Conservation (phyloP, 2,113 vertebrate species). For the Protobothrops mucrosquamatus region DNA sequence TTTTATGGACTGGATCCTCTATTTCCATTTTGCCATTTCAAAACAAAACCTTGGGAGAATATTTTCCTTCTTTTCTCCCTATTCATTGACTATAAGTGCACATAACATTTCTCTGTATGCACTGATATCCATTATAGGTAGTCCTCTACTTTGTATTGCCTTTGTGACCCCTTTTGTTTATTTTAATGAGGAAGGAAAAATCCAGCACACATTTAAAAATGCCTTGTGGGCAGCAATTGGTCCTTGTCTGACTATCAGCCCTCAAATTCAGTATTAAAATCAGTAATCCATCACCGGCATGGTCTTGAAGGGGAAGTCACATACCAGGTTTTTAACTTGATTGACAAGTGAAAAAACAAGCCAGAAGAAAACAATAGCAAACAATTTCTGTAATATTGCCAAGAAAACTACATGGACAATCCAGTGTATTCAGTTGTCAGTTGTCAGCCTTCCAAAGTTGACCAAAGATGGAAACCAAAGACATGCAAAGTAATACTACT, state of each 20-base stretch:
- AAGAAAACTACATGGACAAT: neutral
- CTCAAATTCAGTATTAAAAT: neutral
- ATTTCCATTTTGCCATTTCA: neutral
- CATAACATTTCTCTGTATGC: neutral
- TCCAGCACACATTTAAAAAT: neutral
- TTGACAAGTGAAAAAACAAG: neutral
- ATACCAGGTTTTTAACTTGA: neutral
- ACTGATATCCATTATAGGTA: neutral
- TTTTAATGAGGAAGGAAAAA: slow-evolving; percentile 6
- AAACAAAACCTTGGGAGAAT: neutral
- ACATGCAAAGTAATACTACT: neutral
- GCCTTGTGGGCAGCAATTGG: neutral
- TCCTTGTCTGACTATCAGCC: neutral
- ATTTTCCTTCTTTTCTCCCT: neutral
- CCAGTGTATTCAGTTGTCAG: neutral
- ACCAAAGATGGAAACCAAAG: neutral
- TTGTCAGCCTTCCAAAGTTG: neutral
- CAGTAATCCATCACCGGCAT: slow-evolving; percentile 6
- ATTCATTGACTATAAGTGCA: neutral
- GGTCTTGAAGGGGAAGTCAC: neutral
- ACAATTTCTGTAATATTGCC: neutral
- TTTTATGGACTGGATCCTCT: neutral
- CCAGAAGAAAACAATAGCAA: neutral
- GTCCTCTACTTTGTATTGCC: slow-evolving; percentile 4
- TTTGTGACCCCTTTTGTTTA: slow-evolving; percentile 16